These are phyloP conservation scores for Muraenolepis orangiensis DNA, from an alignment of 2,797 vertebrate species.

Conservation along the genomic window DNA sequence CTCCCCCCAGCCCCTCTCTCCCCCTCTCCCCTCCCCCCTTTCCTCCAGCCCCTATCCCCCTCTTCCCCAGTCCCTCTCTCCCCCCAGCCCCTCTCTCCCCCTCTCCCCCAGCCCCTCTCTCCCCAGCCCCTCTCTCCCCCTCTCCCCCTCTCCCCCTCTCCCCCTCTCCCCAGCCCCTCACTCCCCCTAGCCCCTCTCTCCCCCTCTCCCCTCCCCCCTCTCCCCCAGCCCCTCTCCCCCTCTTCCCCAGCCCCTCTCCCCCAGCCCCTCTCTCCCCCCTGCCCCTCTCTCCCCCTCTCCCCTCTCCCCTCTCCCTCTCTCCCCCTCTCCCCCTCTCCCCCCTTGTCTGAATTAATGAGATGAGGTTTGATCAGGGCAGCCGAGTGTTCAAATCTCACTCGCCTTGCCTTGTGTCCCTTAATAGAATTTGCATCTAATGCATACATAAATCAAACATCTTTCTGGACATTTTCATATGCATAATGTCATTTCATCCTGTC, in stretches of 20 bases:
- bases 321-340: constrained; percentile 62
- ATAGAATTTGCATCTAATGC: constrained; percentile 99
- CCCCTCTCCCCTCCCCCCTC: too few relatives aligned
- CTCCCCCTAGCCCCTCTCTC: too few relatives aligned
- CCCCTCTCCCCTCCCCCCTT: too few relatives aligned
- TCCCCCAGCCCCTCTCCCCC: background rate
- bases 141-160: too few relatives aligned
- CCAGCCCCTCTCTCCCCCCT: background rate
- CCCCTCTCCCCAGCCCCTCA: too few relatives aligned
- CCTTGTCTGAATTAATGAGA: constrained; percentile 99
- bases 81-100: too few relatives aligned
- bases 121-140: too few relatives aligned
- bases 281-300: background rate
- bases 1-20: too few relatives aligned
- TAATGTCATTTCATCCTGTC: constrained; percentile 99
- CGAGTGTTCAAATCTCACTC: constrained; percentile 99
- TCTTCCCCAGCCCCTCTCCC: background rate
- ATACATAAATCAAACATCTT: constrained; percentile 99
- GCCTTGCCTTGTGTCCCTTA: constrained; percentile 96
- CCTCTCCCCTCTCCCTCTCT: background rate
- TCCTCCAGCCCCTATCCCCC: too few relatives aligned
- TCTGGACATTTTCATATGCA: constrained; percentile 99
- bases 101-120: too few relatives aligned
- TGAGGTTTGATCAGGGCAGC: constrained; percentile 99
- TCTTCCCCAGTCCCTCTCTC: too few relatives aligned